phyloP scores from a whole-genome alignment of 2,113 vertebrate species.

The Myodes glareolus region DNA sequence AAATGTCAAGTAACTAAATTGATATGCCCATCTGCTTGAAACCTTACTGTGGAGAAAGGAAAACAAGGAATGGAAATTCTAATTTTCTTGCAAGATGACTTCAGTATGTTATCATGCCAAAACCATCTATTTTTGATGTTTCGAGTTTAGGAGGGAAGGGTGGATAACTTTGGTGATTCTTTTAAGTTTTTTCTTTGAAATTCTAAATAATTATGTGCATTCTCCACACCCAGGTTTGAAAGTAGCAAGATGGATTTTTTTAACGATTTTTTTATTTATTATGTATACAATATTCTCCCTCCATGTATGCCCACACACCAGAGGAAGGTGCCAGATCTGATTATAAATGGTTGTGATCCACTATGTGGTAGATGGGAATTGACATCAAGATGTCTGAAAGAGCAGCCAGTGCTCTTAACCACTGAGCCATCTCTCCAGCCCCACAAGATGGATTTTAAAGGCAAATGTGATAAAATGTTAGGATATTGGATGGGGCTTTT shows the following conservation, averaged over 20 bases:
- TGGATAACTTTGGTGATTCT: conserved; percentile 67
- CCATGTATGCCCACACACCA: no score
- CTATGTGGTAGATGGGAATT: no score
- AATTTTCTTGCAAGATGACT: conserved; percentile 77
- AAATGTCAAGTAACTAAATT: conserved; percentile 80
- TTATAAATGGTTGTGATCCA: no score
- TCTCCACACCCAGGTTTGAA: conserved; percentile 54
- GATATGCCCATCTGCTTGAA: conserved; percentile 80
- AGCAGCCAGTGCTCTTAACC: no score
- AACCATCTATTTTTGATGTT: conserved; percentile 80
- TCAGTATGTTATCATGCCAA: conserved; percentile 77
- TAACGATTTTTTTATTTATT: no score
- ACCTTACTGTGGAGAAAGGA: conserved; percentile 71
- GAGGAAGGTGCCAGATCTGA: no score
- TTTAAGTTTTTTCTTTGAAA: conserved; percentile 77
- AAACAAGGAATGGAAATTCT: conserved; percentile 79
- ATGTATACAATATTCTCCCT: no score
- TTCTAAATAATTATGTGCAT: conserved; percentile 69
- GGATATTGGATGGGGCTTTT: not conserved
- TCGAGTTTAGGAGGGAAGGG: conserved; percentile 70
- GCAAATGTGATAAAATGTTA: conserved; percentile 59
- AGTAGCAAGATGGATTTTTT: conserved; percentile 12
- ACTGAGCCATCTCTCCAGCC: no score
- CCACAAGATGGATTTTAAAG: conserved; percentile 10
- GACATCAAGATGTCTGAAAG: no score